Base-by-base conservation (phyloP, 2,113 vertebrate species). In the Turnix velox region DNA sequence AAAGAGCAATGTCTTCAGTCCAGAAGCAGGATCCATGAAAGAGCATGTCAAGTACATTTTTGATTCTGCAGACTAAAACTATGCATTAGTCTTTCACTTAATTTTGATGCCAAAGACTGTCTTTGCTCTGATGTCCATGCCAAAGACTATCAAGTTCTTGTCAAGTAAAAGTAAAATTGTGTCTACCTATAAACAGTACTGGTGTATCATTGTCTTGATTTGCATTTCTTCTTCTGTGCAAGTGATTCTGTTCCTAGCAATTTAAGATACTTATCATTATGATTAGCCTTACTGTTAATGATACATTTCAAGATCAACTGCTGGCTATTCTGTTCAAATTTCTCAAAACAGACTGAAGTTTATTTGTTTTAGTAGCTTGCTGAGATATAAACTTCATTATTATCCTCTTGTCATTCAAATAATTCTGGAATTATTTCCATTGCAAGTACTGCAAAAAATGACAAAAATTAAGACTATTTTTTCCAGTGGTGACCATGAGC, bases 391-490 rank as follows among this genome's bases (percentile, higher is more conserved):
- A 61, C 2, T 2, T 63, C 23, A 37, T 75, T 24, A 92, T 95
- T 92, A 83, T 51, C 10, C 52, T 75, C n/a, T 88, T 88, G 61
- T 45, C 43, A 78, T 88, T 88, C 76, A 90, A 84, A 91, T 81
- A 39, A 48, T 49, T 27, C 51, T 71, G 46, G 22, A 88, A 71
- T 74, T 94, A 51, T 82, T 90, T 91, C 49, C 12, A 18, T 46
- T 46, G 4, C 27, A 83, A 61, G 35, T 4, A 9, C 18, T 49
- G 55, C 8, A 9, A 85, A 57, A 51, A n/a, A 14, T 0, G 1
- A 63, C 45, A 52, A 37, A 66, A 87, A 63, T 82, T 49, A 84
- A 59, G 13, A 31, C 7, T 48, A 0, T 22, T 69, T 73, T 83
- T 94, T 74, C 58, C 22, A 72, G 31, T 37, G 8, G 3, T 71